Percentiles rank a stretch among this genome's conserved stretches.
These are phyloP conservation scores for Rhinoderma darwinii DNA, from an alignment of 2,113 vertebrate species.

Conservation along the genomic window DNA sequence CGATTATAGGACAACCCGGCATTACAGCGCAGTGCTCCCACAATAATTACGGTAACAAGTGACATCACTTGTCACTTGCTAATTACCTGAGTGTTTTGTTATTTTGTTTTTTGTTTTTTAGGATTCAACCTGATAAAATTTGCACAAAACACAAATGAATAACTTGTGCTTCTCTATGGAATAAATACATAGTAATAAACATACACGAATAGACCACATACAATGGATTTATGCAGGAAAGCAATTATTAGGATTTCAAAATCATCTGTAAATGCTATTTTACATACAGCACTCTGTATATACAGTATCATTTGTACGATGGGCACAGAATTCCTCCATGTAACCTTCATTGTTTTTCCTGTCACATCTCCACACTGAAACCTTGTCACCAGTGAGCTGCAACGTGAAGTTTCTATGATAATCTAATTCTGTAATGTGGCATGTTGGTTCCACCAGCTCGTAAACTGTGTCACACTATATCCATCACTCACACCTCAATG, in stretches of 20 bases:
- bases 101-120: not conserved
- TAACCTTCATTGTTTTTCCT: not conserved
- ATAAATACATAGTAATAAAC: not conserved
- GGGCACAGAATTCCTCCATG: not conserved
- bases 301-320: not conserved
- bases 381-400: not conserved
- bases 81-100: not conserved
- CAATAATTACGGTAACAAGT: not conserved
- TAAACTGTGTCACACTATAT: not conserved
- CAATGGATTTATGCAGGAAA: not conserved
- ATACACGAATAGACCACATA: not conserved
- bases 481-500: conserved; percentile 7
- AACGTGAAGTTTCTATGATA: not conserved
- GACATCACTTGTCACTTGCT: not conserved
- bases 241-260: too few relatives aligned
- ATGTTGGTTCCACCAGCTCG: not conserved
- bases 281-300: not conserved
- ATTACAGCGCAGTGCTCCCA: not conserved
- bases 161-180: not conserved
- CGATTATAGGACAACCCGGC: too few relatives aligned
- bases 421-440: not conserved
- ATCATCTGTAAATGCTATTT: too few relatives aligned
- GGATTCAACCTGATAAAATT: not conserved
- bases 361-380: not conserved
- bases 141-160: not conserved